Base-by-base conservation (phyloP, 2,797 vertebrate genomes). In the Yasuhikotakia modesta region DNA sequence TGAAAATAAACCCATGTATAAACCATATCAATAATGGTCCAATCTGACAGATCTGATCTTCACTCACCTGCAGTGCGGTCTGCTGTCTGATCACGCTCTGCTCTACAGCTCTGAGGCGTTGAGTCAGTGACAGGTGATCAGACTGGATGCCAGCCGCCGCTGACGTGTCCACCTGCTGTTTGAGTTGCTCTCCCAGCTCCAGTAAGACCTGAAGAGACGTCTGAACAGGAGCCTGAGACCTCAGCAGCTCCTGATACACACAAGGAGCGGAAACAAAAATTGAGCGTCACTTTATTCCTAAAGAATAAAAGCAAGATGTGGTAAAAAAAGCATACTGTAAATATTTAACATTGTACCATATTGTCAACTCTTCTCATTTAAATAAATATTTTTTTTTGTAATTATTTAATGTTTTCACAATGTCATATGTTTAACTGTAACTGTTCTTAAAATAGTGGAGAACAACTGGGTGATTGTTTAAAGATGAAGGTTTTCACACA, bases 151-250 rank as follows among this genome's bases (percentile, higher is more conserved):
- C 90, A 14, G 96, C 94, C 0, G 92, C 93, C 14, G 95, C 96
- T 1, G 95, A 95, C 79, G 93, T 82, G 19, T 97, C 96, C 17
- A 99, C 94, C 84, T 96, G 96, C 78, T 90, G 92, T 87, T 93
- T 96, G 66, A 99, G 94, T 84, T 97, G 94, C 52, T 97, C 95
- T n/a, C 94, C 96, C 63, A 98, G 85, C 66, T 93, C 90, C n/a
- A 89, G 90, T 78, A 99, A 95, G 81, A 96, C 90, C 69, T 92
- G 88, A 24, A 99, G 91, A 13, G 94, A 95, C 35, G 94, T 92
- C 72, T 94, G 94, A 12, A 92, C 89, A 1, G 90, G 80, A 35
- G 89, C 92, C 87, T 96, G 91, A 63, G 91, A 90, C 4, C 81
- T 85, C 30, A 98, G 90, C 52, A 96, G 91, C 5, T 93, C 94